phyloP scores from a whole-genome alignment of 2,113 vertebrate species.

The Perca flavescens region DNA sequence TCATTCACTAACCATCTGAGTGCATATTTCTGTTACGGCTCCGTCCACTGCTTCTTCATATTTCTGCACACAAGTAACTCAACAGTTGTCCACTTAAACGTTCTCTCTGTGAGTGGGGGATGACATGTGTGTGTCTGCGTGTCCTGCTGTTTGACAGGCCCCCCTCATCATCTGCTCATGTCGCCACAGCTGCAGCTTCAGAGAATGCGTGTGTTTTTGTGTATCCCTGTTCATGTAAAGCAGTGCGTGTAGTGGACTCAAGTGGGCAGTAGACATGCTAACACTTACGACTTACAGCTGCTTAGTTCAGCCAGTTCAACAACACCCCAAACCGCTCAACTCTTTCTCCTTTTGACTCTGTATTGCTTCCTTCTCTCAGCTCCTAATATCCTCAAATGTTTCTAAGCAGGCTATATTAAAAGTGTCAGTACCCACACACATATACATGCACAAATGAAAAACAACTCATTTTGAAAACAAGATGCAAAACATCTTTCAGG shows the following conservation, averaged over 20 bases:
- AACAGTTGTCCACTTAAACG: constrained; percentile 62
- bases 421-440: not conserved
- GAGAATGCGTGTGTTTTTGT: constrained; percentile 23
- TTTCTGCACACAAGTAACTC: constrained; percentile 46
- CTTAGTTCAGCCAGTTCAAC: constrained; percentile 28
- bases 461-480: constrained; percentile 11
- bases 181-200: constrained; percentile 68
- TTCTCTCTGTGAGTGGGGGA: constrained; percentile 26
- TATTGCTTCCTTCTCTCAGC: not conserved
- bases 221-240: constrained; percentile 15
- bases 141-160: constrained; percentile 56
- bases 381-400: not conserved
- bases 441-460: not conserved
- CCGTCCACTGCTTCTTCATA: constrained; percentile 34
- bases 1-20: not conserved
- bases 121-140: constrained; percentile 45
- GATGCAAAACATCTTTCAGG: constrained; percentile 44
- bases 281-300: constrained; percentile 47
- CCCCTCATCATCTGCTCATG: constrained; percentile 67
- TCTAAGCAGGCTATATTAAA: not conserved
- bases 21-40: constrained; percentile 5
- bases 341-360: not conserved
- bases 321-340: not conserved
- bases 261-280: constrained; percentile 42
- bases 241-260: constrained; percentile 3